phyloP scores from a whole-genome alignment of 2,113 vertebrate species.

The Phyllopteryx taeniolatus region DNA sequence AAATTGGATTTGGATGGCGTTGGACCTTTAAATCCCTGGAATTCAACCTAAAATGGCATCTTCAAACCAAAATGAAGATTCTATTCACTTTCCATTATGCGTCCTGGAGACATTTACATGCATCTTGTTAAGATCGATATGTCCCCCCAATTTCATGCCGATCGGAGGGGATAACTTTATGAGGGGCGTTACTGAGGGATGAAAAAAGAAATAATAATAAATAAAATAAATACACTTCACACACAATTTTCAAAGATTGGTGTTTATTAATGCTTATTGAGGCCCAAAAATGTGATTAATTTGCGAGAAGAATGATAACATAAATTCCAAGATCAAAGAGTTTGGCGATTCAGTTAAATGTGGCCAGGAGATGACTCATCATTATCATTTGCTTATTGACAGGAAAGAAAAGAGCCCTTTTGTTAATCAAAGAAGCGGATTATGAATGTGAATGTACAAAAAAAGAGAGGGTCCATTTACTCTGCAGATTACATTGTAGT shows the following conservation, averaged over 20 bases:
- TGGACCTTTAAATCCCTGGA: too few species aligned
- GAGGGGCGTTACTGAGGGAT: too few species aligned
- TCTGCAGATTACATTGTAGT: constrained; percentile 55
- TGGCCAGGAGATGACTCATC: background rate
- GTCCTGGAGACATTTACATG: too few species aligned
- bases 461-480: constrained; percentile 1
- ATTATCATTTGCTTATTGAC: background rate
- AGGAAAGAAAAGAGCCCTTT: background rate
- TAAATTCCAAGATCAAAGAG: background rate
- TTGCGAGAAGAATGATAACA: background rate
- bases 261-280: background rate
- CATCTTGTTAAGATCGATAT: too few species aligned
- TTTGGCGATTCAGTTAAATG: background rate
- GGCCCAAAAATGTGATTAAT: background rate
- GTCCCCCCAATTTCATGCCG: too few species aligned
- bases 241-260: background rate
- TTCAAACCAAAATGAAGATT: too few species aligned
- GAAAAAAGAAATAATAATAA: too few species aligned
- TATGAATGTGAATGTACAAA: background rate
- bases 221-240: background rate
- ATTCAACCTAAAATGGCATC: too few species aligned
- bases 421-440: constrained; percentile 4
- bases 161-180: background rate
- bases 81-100: too few species aligned
- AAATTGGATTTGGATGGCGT: too few species aligned